Evolutionary conservation across 1,140 invertebrate genomes (phyloP).

Genomic region (Octopus sinensis): DNA sequence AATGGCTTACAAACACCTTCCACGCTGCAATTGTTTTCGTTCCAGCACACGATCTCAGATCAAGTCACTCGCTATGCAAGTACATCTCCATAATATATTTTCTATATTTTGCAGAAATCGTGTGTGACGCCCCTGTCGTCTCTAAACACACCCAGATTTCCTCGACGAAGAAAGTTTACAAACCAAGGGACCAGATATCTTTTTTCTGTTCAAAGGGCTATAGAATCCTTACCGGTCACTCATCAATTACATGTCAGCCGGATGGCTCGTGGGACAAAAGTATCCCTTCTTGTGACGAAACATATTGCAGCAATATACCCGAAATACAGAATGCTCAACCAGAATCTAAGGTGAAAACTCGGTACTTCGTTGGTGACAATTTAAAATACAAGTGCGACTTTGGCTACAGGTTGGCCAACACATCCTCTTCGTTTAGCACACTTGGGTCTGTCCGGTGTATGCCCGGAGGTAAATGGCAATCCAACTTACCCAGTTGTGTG

Average conservation of each 20-base stretch:
- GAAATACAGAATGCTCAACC: constrained; percentile 32
- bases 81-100: no score
- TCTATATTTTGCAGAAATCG: constrained; percentile 39
- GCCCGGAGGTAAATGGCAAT: constrained; percentile 42
- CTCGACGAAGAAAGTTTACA: constrained; percentile 24
- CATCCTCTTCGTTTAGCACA: constrained; percentile 14
- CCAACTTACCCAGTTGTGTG: constrained; percentile 35
- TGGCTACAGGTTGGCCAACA: constrained; percentile 41
- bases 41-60: no score
- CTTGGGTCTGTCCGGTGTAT: constrained; percentile 35
- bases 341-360: constrained; percentile 8
- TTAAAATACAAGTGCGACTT: constrained; percentile 46
- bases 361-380: constrained; percentile 39
- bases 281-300: constrained; percentile 47
- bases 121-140: constrained; percentile 37
- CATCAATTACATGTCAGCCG: constrained; percentile 38
- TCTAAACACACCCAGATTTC: constrained; percentile 37
- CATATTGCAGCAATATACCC: constrained; percentile 44
- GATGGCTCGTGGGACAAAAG: constrained; percentile 46
- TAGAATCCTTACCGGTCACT: constrained; percentile 33
- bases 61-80: no score
- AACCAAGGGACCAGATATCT: constrained; percentile 26
- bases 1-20: no score
- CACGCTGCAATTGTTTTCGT: no score
- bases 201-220: constrained; percentile 36